Evolutionary conservation across 2,888 invertebrate species (phyloP).

Genomic region (Conistra vaccinii): DNA sequence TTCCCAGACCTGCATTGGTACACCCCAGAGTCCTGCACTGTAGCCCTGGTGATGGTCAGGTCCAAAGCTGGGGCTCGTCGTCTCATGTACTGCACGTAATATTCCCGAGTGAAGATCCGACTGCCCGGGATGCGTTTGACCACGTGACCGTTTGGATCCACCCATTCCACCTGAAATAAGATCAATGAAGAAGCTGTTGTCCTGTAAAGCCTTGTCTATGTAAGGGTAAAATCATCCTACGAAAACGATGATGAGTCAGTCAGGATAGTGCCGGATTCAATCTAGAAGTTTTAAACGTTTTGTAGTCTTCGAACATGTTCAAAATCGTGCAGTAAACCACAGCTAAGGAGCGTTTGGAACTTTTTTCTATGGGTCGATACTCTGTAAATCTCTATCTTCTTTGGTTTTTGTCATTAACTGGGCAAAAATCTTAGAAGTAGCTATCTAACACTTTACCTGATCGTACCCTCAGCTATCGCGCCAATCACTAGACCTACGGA

Average conservation of each 20-base stretch:
- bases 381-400: too few species aligned
- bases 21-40: slow-evolving; percentile 78
- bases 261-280: too few species aligned
- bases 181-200: neutral
- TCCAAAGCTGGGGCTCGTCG: slow-evolving; percentile 72
- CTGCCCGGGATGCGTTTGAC: slow-evolving; percentile 72
- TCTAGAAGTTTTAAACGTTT: neutral
- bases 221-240: too few species aligned
- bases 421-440: neutral
- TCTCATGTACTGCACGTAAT: slow-evolving; percentile 69
- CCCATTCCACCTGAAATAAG: slow-evolving; percentile 80
- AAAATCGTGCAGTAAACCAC: neutral
- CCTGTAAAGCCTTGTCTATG: neutral
- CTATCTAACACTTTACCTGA: neutral
- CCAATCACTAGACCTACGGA: too few species aligned
- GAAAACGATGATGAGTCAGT: too few species aligned
- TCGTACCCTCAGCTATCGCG: neutral
- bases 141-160: slow-evolving; percentile 74
- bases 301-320: neutral
- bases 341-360: neutral
- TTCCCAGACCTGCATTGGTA: slow-evolving; percentile 81
- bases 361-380: neutral
- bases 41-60: slow-evolving; percentile 73
- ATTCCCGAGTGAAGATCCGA: slow-evolving; percentile 79
- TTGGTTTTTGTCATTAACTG: neutral